phyloP scores from a whole-genome alignment of 2,888 invertebrate species.

The Phengaris alcon region DNA sequence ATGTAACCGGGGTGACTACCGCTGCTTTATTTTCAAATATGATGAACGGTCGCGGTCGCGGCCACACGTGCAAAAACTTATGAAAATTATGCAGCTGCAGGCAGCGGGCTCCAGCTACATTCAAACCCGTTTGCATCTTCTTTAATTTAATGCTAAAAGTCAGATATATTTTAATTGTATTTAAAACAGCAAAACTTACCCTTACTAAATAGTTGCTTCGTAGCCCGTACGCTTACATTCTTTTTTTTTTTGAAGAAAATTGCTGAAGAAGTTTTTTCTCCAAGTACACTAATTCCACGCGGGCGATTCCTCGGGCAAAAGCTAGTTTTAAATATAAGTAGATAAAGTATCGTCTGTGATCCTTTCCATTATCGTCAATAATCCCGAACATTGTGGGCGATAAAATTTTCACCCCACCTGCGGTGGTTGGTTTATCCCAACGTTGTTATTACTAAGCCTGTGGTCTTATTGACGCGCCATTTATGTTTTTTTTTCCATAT shows the following conservation, averaged over 20 bases:
- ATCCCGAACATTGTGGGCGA: slow-evolving; percentile 20
- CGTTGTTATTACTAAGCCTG: slow-evolving; percentile 7
- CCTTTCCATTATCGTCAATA: slow-evolving; percentile 25
- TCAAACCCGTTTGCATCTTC: no score
- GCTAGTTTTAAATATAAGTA: neutral
- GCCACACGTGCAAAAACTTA: neutral
- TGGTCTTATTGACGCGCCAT: neutral
- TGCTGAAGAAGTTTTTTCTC: no score
- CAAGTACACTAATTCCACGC: no score
- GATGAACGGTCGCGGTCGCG: neutral
- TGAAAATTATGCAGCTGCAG: neutral
- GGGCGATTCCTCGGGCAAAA: no score
- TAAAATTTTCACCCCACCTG: slow-evolving; percentile 5
- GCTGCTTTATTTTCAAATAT: neutral
- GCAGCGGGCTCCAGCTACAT: neutral
- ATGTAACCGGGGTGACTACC: neutral
- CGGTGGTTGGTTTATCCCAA: slow-evolving; percentile 6
- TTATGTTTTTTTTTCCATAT: neutral
- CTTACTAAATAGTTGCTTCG: neutral
- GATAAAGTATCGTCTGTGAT: slow-evolving; percentile 18
- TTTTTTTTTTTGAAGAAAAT: no score
- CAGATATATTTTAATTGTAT: neutral
- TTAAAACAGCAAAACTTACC: neutral
- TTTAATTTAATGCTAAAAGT: no score
- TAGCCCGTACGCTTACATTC: neutral